Base-by-base conservation (phyloP, 2,888 invertebrate genomes). In the Phalera bucephala region DNA sequence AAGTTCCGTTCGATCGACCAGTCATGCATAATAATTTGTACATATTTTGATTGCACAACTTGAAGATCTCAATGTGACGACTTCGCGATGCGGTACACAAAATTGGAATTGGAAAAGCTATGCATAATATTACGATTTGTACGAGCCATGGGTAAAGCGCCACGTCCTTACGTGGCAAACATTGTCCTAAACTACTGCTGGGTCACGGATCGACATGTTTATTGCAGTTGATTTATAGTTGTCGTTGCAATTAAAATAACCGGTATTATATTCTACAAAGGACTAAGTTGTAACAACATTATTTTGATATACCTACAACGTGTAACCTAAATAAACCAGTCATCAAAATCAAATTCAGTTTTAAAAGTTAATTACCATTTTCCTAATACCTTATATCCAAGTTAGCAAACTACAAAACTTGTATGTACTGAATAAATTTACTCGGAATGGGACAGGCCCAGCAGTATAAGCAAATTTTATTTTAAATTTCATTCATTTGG, bases 31-130 rank as follows among this genome's bases (percentile, higher is more conserved):
- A 63, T 69, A 72, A 64, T 67, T 65, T 82, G 76, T 80, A 83
- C 75, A 80, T 69, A 70, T 80, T 78, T 55, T 79, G 76, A 79
- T 76, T 81, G 80, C 84, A 82, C 81, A 81, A 82, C 80, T 67
- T 61, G 45, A 55, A 53, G 47, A 50, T 64, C 45, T 49, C 44
- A 41, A 42, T 45, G 17, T 45, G 33, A 46, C 26, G 42, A 35
- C 35, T 38, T 33, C 36, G 13, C 26, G 33, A 33, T 23, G 25
- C 38, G 32, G 27, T 46, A 36, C 8, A 23, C 29, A 29, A 45
- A 29, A 42, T 38, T 38, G 22, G 35, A 42, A 36, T 32, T 32
- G 27, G 28, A 12, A 39, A 30, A 29, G 23, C 35, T 23, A 22
- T 44, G 31, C 31, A 31, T 13, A 28, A 31, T 22, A 22, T 28